phyloP scores from a whole-genome alignment of 2,888 invertebrate genomes.

The Coecobrya sp. region DNA sequence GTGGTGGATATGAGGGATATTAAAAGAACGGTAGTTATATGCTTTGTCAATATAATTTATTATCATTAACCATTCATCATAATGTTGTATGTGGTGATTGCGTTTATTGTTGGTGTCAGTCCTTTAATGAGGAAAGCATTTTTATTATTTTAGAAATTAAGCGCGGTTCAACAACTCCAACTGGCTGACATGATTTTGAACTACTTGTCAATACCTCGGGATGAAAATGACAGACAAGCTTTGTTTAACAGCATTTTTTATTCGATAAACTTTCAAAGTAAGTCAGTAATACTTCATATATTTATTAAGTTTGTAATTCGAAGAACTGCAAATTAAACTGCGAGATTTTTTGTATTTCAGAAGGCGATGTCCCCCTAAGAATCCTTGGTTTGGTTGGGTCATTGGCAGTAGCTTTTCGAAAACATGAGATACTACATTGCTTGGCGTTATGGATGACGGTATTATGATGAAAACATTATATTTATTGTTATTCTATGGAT shows the following conservation, averaged over 20 bases:
- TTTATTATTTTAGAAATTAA: slow-evolving; percentile 70
- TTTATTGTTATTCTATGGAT: too few species aligned
- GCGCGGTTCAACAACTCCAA: slow-evolving; percentile 75
- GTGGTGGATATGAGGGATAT: slow-evolving; percentile 73
- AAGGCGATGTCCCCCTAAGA: slow-evolving; percentile 79
- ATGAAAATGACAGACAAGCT: slow-evolving; percentile 79
- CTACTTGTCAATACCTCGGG: slow-evolving; percentile 70
- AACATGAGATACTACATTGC: slow-evolving; percentile 80
- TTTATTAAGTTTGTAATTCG: too few species aligned
- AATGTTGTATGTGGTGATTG: too few species aligned
- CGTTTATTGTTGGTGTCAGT: too few species aligned
- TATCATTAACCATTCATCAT: too few species aligned
- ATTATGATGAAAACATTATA: neutral
- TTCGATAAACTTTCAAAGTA: slow-evolving; percentile 78
- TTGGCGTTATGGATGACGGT: slow-evolving; percentile 84
- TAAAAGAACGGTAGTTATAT: slow-evolving; percentile 74
- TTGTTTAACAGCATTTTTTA: slow-evolving; percentile 83
- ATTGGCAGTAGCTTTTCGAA: slow-evolving; percentile 80
- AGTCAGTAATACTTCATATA: slow-evolving; percentile 33
- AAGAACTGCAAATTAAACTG: too few species aligned
- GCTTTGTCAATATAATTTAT: neutral
- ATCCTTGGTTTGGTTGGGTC: slow-evolving; percentile 79
- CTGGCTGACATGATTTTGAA: slow-evolving; percentile 78
- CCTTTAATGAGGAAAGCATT: too few species aligned
- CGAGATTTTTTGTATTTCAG: slow-evolving; percentile 41